Evolutionary conservation across 1,140 invertebrate species (phyloP), one percentile per base, ranked within the genome.

Genomic region (Drosophila takahashii): DNA sequence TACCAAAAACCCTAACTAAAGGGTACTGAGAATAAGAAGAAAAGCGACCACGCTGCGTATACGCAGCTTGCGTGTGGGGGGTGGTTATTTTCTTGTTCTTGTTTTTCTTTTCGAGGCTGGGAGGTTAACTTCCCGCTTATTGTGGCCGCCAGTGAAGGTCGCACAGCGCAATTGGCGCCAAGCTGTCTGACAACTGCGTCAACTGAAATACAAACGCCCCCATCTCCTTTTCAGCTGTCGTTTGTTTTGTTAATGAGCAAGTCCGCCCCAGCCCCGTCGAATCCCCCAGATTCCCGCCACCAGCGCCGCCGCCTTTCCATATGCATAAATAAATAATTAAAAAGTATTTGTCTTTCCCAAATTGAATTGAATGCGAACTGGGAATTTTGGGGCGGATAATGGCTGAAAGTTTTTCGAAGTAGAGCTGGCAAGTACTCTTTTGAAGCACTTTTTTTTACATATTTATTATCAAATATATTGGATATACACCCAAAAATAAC

Each of bases 291-390:
- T 32, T 8, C 29, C 44, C 18, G 22, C 44, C 44, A n/a, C 9
- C 47, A 29, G n/a, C 47, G 22, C 16, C 26, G n/a, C 37, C 22
- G 22, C 22, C 22, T 32, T 9, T n/a, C 59, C 41, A 58, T 59
- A 67, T 77, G 54, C 51, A 76, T 77, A 77, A 59, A 77, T 76
- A 76, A 57, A 76, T 67, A 67, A 76, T 74, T 73, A 73, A 73
- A 73, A 72, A 52, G 47, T 72, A 72, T 72, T 72, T 72, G 71
- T 74, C 36, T 73, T 73, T 53, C 16, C 48, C n/a, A 74, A 74
- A 74, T 74, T 75, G 42, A 75, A 75, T 75, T 75, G 16, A 75
- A 73, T 62, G 44, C 29, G 50, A 51, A 42, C 32, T 32, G 51
- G 22, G 56, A 44, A 53, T 52, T 61, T 22, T 22, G 37, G 47